phyloP scores from a whole-genome alignment of 2,888 invertebrate genomes.

The Plutella xylostella region DNA sequence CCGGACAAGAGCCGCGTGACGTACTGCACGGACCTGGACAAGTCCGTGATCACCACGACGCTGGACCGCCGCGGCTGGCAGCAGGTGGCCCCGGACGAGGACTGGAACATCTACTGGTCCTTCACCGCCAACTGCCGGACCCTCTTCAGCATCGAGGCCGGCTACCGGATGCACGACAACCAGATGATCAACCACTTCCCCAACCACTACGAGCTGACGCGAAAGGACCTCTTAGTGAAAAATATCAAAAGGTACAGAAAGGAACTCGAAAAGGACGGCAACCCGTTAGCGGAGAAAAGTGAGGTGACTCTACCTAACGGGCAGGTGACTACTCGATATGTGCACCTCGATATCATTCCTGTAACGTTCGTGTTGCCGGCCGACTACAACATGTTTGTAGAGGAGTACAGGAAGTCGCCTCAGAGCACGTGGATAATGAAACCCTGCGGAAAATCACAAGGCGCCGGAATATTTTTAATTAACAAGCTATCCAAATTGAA shows the following conservation, averaged over 20 bases:
- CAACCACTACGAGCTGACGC: slow-evolving; percentile 93
- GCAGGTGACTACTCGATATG: slow-evolving; percentile 76
- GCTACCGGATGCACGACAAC: slow-evolving; percentile 91
- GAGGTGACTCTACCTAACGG: slow-evolving; percentile 66
- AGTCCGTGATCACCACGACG: slow-evolving; percentile 91
- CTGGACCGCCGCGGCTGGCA: slow-evolving; percentile 93
- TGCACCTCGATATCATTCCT: slow-evolving; percentile 92
- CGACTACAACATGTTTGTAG: slow-evolving; percentile 97
- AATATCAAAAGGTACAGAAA: slow-evolving; percentile 95
- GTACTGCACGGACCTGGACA: slow-evolving; percentile 91
- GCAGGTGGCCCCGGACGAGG: slow-evolving; percentile 87
- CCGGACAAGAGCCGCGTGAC: slow-evolving; percentile 67
- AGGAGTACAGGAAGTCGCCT: slow-evolving; percentile 94
- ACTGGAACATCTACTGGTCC: slow-evolving; percentile 98
- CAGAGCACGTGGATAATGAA: slow-evolving; percentile 98
- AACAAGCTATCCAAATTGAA: slow-evolving; percentile 95
- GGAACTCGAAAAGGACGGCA: slow-evolving; percentile 92
- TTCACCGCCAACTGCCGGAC: slow-evolving; percentile 89
- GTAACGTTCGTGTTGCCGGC: slow-evolving; percentile 94
- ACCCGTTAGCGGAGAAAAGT: slow-evolving; percentile 82
- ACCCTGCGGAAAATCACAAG: slow-evolving; percentile 94
- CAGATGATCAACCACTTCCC: slow-evolving; percentile 97
- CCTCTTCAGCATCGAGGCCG: slow-evolving; percentile 92
- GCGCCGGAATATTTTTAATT: slow-evolving; percentile 93
- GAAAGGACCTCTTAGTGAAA: slow-evolving; percentile 96